Conservation (phyloP, 1,140 invertebrate genomes). For the Helicoverpa zea region DNA sequence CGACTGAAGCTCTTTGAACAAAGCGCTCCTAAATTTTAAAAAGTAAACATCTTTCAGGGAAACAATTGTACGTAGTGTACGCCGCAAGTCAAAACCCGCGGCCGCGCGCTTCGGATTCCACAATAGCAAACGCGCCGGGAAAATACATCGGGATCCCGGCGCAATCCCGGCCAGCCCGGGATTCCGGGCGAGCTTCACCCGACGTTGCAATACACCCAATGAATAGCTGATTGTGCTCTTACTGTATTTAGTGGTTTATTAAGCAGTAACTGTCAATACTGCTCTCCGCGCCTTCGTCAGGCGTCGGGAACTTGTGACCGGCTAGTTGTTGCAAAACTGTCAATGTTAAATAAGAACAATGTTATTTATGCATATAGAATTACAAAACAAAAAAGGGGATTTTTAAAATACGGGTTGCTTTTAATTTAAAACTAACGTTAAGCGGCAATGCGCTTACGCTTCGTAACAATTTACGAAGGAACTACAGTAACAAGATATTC, state of each 20-base stretch:
- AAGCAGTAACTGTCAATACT: conserved; percentile 3
- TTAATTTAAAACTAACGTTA: too few species aligned
- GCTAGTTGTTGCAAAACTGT: background rate
- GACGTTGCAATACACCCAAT: conserved; percentile 33
- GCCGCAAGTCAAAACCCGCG: conserved; percentile 43
- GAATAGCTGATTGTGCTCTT: conserved; percentile 48
- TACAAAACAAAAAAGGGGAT: too few species aligned
- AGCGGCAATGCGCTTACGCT: too few species aligned
- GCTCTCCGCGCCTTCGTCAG: background rate
- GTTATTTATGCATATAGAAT: too few species aligned
- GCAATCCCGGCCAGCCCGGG: conserved; percentile 51
- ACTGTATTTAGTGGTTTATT: conserved; percentile 50
- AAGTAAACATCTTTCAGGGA: conserved; percentile 31
- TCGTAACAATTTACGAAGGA: too few species aligned
- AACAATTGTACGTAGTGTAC: conserved; percentile 27
- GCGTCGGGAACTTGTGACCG: background rate
- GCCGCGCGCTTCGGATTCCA: conserved; percentile 48
- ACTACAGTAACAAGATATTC: background rate
- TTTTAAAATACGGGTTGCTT: too few species aligned
- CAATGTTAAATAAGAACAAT: too few species aligned
- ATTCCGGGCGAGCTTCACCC: conserved; percentile 48
- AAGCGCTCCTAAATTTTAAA: conserved; percentile 7
- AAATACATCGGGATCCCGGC: conserved; percentile 46
- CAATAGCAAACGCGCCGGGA: conserved; percentile 46
- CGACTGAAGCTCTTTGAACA: background rate